phyloP scores from a whole-genome alignment of 2,113 vertebrate species.

The Nycticebus coucang region DNA sequence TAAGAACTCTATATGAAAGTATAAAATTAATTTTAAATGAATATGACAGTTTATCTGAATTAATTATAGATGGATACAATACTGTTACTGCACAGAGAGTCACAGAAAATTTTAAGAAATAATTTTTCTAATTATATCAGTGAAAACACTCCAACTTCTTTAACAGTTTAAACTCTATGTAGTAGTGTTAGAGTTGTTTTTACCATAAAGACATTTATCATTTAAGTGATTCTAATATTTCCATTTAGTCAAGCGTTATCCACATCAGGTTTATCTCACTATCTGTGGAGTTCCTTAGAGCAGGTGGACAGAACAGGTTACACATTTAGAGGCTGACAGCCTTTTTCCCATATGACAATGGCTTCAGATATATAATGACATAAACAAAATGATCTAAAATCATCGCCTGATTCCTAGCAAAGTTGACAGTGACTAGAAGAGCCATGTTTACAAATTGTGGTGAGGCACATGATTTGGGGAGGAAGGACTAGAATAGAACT shows the following conservation, averaged over 20 bases:
- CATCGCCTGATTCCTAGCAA: not conserved
- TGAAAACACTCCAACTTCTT: not conserved
- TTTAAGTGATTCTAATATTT: not conserved
- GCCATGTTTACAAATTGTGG: not conserved
- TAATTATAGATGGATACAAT: not conserved
- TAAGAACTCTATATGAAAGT: not conserved
- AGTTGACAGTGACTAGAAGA: not conserved
- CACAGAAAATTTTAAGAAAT: not conserved
- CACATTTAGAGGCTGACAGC: not conserved
- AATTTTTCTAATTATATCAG: not conserved
- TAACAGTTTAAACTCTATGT: not conserved
- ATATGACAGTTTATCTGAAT: not conserved
- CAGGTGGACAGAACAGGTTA: not conserved
- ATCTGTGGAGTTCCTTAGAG: not conserved
- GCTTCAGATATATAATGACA: not conserved
- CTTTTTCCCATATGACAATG: not conserved
- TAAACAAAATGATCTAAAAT: not conserved
- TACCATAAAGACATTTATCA: not conserved
- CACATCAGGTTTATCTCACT: not conserved
- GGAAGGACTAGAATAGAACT: not conserved
- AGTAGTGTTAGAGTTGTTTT: not conserved
- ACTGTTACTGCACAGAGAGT: not conserved
- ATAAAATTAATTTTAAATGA: constrained; percentile 24
- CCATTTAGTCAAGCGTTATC: not conserved
- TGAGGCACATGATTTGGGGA: not conserved